These are phyloP conservation scores for Vipera latastei DNA, from an alignment of 2,797 vertebrate species.

Conservation along the genomic window DNA sequence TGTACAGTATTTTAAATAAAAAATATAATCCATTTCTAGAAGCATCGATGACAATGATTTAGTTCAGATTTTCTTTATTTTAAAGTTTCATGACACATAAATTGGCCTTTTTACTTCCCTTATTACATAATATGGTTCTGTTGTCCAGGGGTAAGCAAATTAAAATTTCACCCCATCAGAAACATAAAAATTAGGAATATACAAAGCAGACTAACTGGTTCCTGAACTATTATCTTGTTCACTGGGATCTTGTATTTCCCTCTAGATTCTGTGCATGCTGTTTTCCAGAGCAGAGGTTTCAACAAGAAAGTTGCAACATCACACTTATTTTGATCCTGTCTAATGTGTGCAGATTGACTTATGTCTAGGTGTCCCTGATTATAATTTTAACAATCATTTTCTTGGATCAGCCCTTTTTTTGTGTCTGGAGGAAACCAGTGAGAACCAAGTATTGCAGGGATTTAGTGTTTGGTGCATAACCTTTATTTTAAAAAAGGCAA, in stretches of 20 bases:
- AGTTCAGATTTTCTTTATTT: background rate
- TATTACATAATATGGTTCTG: background rate
- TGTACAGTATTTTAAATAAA: background rate
- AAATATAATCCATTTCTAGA: background rate
- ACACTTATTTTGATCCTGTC: background rate
- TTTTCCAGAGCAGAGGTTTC: background rate
- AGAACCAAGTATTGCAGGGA: background rate
- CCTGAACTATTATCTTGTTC: background rate
- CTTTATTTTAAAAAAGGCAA: background rate
- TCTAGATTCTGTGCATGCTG: background rate
- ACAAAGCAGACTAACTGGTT: background rate
- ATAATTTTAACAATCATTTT: background rate
- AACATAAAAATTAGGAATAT: background rate
- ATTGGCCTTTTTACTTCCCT: background rate
- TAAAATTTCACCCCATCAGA: background rate
- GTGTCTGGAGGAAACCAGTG: background rate
- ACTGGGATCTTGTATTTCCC: background rate
- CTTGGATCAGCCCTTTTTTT: background rate
- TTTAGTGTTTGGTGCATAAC: background rate
- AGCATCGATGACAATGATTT: background rate
- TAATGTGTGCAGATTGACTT: background rate
- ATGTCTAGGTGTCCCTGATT: background rate
- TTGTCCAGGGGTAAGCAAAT: background rate
- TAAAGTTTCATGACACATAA: background rate
- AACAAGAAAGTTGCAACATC: background rate